Conservation (phyloP, 2,113 vertebrate species). For the Machaerirhynchus nigripectus region DNA sequence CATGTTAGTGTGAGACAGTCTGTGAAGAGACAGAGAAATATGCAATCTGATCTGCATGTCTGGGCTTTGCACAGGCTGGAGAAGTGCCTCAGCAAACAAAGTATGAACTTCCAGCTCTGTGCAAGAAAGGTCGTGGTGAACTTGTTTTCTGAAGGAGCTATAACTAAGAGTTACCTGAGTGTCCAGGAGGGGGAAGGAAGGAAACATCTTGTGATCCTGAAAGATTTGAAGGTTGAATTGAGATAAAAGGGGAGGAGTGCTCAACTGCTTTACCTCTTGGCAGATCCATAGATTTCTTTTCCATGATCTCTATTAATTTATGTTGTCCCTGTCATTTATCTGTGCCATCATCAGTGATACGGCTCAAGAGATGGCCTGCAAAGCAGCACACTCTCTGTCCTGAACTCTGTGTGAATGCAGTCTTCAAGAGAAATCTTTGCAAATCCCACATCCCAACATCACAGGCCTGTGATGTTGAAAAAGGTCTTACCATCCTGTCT, state of each 20-base stretch:
- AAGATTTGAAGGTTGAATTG: not conserved
- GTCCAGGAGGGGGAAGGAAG: accelerated
- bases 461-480: not conserved
- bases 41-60: not conserved
- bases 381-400: not conserved
- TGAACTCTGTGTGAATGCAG: not conserved
- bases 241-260: not conserved
- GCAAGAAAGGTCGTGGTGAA: not conserved
- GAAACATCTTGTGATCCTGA: not conserved
- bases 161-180: not conserved
- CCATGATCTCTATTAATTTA: not conserved
- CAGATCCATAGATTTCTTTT: not conserved
- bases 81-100: not conserved
- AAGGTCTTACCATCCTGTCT: not conserved
- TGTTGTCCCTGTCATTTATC: not conserved
- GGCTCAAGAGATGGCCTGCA: not conserved
- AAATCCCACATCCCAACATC: not conserved
- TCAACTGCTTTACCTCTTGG: not conserved
- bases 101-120: not conserved
- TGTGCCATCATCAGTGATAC: not conserved
- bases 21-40: not conserved
- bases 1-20: constrained; percentile 24
- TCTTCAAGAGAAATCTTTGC: not conserved
- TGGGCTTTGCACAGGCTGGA: not conserved
- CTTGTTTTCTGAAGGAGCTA: not conserved